Evolutionary conservation across 1,140 invertebrate genomes (phyloP), one percentile per base, ranked within the genome.

Genomic region (Proctacanthus coquilletti): DNA sequence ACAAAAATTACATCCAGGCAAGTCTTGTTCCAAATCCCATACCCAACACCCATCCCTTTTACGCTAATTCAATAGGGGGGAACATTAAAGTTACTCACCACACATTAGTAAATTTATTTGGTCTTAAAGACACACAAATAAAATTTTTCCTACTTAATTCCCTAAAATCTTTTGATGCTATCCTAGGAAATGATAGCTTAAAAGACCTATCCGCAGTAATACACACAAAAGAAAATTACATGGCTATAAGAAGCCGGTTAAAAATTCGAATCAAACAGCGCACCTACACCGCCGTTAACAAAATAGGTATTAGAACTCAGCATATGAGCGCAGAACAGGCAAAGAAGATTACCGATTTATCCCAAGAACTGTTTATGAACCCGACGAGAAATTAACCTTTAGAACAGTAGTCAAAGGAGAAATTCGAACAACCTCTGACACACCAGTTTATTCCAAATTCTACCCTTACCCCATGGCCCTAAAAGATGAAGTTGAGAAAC

Each of bases 401-500:
- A 17, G 6, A 17, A 40, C 25, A 10, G 25, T n/a, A n/a, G 25
- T 38, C 3, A 27, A 30, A 14, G 25, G 6, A 6, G 25, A 27
- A 31, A 38, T 38, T 11, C 5, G 25, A 8, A 38, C 36, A 27
- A 38, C 36, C 5, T 4, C 13, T 3, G 25, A 38, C 5, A 9
- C 6, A 29, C 27, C 25, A 6, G 36, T 45, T 3, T 39, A 41
- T 29, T 41, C 41, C 9, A 40, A 43, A 36, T 38, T 39, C 10
- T 48, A 46, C 40, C 36, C 42, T 27, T 46, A 48, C 32, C 44
- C 46, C 1, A 34, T 43, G 14, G 18, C 41, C n/a, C 40, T 45
- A 19, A 27, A 46, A 11, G 36, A 40, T 3, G 46, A 53, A 43
- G 46, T 53, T 9, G 29, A 46, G 41, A 46, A 46, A 11, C 20